Conservation (phyloP, 1,140 invertebrate genomes). For the Leptopilina boulardi region DNA sequence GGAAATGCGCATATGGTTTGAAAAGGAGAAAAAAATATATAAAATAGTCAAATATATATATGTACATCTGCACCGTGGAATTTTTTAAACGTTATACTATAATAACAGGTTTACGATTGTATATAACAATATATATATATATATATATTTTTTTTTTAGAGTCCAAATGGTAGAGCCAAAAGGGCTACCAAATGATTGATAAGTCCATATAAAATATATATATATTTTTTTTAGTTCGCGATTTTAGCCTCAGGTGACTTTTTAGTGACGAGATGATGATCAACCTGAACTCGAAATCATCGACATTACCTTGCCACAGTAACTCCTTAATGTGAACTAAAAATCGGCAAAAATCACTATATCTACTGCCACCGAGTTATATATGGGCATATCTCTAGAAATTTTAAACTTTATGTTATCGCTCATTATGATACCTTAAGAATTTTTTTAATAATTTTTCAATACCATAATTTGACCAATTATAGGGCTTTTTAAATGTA, state of each 20-base stretch:
- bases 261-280: constrained; percentile 76
- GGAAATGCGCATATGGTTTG: too few species aligned
- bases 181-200: constrained; percentile 75
- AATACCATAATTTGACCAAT: too few species aligned
- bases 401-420: not conserved
- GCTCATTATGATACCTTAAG: too few species aligned
- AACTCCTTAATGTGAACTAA: constrained; percentile 70
- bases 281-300: constrained; percentile 71
- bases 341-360: constrained; percentile 60
- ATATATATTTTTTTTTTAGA: too few species aligned
- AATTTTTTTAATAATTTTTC: too few species aligned
- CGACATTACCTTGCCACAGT: constrained; percentile 72
- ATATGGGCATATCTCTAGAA: not conserved
- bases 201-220: too few species aligned
- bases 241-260: constrained; percentile 73
- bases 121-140: constrained; percentile 19
- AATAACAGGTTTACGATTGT: too few species aligned
- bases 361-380: constrained; percentile 62
- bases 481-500: too few species aligned
- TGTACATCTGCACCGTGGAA: too few species aligned
- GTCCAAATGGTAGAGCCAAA: constrained; percentile 44
- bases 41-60: too few species aligned
- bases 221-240: constrained; percentile 43
- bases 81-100: too few species aligned
- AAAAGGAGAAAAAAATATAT: too few species aligned